phyloP scores from a whole-genome alignment of 2,888 invertebrate species.

The Nymphalis urticae region DNA sequence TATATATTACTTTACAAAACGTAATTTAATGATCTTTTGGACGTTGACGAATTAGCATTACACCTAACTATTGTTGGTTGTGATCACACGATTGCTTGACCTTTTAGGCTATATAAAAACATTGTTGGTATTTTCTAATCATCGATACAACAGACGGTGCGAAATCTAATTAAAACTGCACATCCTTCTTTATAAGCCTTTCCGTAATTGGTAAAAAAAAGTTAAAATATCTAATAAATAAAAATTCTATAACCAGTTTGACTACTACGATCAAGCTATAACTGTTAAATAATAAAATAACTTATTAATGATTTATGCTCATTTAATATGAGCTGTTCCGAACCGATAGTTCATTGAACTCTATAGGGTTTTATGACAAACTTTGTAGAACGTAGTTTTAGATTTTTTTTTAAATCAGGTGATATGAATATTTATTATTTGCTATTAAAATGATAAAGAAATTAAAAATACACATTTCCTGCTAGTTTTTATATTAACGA shows the following conservation, averaged over 20 bases:
- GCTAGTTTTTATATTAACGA: too few relatives aligned
- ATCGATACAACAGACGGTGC: not conserved
- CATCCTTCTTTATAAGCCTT: conserved; percentile 15
- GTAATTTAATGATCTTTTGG: conserved; percentile 18
- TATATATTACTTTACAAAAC: not conserved
- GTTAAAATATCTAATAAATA: not conserved
- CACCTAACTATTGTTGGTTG: not conserved
- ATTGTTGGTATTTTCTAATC: not conserved
- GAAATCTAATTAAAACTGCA: conserved; percentile 21
- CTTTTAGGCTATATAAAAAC: conserved; percentile 13
- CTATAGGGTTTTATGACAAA: not conserved
- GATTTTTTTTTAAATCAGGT: not conserved
- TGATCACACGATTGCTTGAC: conserved; percentile 13
- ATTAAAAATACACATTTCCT: too few relatives aligned
- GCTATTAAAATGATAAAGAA: too few relatives aligned
- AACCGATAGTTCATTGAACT: not conserved
- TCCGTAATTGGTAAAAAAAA: not conserved
- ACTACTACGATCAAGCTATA: not conserved
- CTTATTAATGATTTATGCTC: not conserved
- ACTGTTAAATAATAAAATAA: conserved; percentile 1
- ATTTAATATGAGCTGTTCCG: not conserved
- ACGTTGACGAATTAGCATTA: not conserved
- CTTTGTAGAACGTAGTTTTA: not conserved
- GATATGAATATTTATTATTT: too few relatives aligned
- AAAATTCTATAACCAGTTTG: not conserved